Conservation (phyloP, 1,140 invertebrate genomes). For the Cherax quadricarinatus region DNA sequence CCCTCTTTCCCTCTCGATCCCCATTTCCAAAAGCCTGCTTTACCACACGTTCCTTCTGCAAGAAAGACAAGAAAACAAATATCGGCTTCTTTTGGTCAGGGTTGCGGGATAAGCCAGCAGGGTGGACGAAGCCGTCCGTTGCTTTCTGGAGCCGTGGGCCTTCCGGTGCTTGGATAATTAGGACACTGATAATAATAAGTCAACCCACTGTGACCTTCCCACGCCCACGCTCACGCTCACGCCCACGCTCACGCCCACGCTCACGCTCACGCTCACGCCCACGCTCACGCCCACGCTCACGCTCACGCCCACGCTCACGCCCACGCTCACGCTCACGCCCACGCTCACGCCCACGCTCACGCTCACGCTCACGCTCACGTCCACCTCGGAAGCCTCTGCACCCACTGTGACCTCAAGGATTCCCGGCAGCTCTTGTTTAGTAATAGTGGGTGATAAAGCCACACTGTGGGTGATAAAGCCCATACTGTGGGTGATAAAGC, state of each 20-base stretch:
- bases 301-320: not conserved
- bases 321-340: not conserved
- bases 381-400: too few species aligned
- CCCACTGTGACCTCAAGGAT: not conserved
- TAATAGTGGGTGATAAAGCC: too few species aligned
- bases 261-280: not conserved
- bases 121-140: not conserved
- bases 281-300: not conserved
- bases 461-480: too few species aligned
- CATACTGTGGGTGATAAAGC: too few species aligned
- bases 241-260: not conserved
- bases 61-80: not conserved
- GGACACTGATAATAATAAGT: slow-evolving; percentile 21
- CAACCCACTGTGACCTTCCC: slow-evolving; percentile 14
- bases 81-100: not conserved
- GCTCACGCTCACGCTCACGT: not conserved
- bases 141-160: not conserved
- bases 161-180: slow-evolving; percentile 14
- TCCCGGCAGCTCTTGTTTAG: too few species aligned
- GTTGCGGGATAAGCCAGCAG: not conserved
- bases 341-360: not conserved
- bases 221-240: not conserved
- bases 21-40: not conserved
- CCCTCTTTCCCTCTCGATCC: not conserved
- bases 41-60: slow-evolving; percentile 23